A percentile compares a stretch with the other conserved stretches of the same genome.
Evolutionary conservation across 2,888 invertebrate species (phyloP).

Genomic region (Leptopterna dolabrata): DNA sequence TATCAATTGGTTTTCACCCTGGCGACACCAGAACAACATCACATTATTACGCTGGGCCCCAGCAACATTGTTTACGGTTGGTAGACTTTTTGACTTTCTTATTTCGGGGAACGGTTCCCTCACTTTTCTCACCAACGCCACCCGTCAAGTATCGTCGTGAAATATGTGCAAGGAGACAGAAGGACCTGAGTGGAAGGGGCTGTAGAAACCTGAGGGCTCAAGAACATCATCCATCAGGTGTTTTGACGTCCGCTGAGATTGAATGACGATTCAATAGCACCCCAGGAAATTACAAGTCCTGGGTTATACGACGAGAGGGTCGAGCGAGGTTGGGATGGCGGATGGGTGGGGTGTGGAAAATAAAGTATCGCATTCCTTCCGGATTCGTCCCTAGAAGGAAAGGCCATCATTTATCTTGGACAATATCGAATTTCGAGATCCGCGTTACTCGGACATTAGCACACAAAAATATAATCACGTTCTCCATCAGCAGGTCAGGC

Average conservation of each 20-base stretch:
- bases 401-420: conserved; percentile 19
- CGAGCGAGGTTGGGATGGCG: neutral
- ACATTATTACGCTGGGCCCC: too few relatives aligned
- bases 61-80: neutral
- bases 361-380: conserved; percentile 34
- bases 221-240: conserved; percentile 48
- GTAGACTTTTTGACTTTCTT: neutral
- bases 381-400: neutral
- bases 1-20: too few relatives aligned
- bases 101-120: neutral
- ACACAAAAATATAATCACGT: neutral
- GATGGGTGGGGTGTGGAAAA: neutral
- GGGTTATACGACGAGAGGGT: neutral
- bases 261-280: conserved; percentile 55
- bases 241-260: conserved; percentile 49
- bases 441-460: neutral
- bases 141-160: conserved; percentile 12
- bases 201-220: neutral
- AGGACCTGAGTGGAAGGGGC: neutral
- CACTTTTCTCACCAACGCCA: neutral
- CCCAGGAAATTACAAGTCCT: conserved; percentile 53
- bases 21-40: too few relatives aligned
- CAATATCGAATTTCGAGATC: neutral
- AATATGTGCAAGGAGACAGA: conserved; percentile 32
- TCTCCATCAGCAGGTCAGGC: too few relatives aligned